Percentiles rank a stretch among this genome's conserved stretches.
phyloP scores from a whole-genome alignment of 2,888 invertebrate genomes.

The Polylopha cassiicola region DNA sequence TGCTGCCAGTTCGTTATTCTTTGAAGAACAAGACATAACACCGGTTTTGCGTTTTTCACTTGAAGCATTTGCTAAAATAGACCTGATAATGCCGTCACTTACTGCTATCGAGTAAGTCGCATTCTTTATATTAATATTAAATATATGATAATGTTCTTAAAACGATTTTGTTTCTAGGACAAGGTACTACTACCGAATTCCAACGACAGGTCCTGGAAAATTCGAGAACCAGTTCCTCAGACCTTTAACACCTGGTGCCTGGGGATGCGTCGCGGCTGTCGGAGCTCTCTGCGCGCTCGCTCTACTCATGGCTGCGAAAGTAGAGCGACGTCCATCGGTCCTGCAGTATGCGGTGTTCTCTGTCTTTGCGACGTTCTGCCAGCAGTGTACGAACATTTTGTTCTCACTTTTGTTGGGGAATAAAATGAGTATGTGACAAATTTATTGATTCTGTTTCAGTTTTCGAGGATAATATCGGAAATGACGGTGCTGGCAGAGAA shows the following conservation, averaged over 20 bases:
- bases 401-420: not conserved
- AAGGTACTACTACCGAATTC: slow-evolving; percentile 55
- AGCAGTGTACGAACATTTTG: slow-evolving; percentile 51
- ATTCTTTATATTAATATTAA: not conserved
- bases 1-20: slow-evolving; percentile 40
- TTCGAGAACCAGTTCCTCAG: slow-evolving; percentile 65
- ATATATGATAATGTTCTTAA: not conserved
- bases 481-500: slow-evolving; percentile 26
- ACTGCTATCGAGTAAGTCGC: slow-evolving; percentile 52
- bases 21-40: slow-evolving; percentile 48
- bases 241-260: slow-evolving; percentile 56
- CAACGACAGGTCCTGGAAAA: slow-evolving; percentile 52
- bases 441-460: slow-evolving; percentile 37
- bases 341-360: slow-evolving; percentile 56
- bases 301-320: slow-evolving; percentile 45
- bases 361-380: slow-evolving; percentile 56
- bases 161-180: slow-evolving; percentile 40
- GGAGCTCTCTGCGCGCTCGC: slow-evolving; percentile 44
- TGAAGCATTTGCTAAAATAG: slow-evolving; percentile 29
- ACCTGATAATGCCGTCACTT: slow-evolving; percentile 35
- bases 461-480: slow-evolving; percentile 47
- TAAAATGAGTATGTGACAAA: not conserved
- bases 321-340: slow-evolving; percentile 46
- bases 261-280: slow-evolving; percentile 51
- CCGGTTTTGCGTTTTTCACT: slow-evolving; percentile 36